phyloP scores from a whole-genome alignment of 2,888 invertebrate species.

The Zaprionus obscuricornis region DNA sequence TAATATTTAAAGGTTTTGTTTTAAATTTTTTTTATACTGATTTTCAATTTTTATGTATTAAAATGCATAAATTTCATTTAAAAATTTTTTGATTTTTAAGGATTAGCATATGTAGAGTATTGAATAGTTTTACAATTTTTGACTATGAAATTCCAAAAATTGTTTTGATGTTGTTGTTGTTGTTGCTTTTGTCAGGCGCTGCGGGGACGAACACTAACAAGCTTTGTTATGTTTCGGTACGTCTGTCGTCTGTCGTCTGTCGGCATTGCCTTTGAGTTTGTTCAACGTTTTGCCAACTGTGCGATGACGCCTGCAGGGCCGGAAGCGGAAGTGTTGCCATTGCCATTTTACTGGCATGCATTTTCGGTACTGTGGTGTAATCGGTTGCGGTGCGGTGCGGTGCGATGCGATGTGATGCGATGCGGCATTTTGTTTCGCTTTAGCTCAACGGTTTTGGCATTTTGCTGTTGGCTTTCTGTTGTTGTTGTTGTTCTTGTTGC shows the following conservation, averaged over 20 bases:
- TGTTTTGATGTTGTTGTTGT: constrained; percentile 17
- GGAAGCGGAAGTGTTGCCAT: constrained; percentile 79
- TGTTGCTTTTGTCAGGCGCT: constrained; percentile 48
- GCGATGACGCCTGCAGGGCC: constrained; percentile 66
- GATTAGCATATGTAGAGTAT: neutral
- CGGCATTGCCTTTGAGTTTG: constrained; percentile 65
- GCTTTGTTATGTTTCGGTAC: constrained; percentile 67
- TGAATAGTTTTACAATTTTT: neutral
- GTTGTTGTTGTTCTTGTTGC: constrained; percentile 42
- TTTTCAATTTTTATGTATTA: too few relatives aligned
- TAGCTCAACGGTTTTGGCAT: too few relatives aligned
- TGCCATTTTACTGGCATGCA: constrained; percentile 72
- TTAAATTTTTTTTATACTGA: too few relatives aligned
- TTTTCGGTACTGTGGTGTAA: constrained; percentile 55
- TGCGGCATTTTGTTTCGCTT: constrained; percentile 36
- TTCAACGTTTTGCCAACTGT: constrained; percentile 70
- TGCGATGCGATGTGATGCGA: constrained; percentile 9
- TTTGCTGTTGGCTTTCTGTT: constrained; percentile 21
- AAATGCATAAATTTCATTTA: too few relatives aligned
- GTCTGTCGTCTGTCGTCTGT: too few relatives aligned
- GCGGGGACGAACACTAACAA: constrained; percentile 64
- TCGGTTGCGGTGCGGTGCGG: constrained; percentile 27
- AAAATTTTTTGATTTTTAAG: too few relatives aligned
- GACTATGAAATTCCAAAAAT: constrained; percentile 4
- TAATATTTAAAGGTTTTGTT: too few relatives aligned